Evolutionary conservation across 2,797 vertebrate species (phyloP).

Genomic region (Protosalanx chinensis): DNA sequence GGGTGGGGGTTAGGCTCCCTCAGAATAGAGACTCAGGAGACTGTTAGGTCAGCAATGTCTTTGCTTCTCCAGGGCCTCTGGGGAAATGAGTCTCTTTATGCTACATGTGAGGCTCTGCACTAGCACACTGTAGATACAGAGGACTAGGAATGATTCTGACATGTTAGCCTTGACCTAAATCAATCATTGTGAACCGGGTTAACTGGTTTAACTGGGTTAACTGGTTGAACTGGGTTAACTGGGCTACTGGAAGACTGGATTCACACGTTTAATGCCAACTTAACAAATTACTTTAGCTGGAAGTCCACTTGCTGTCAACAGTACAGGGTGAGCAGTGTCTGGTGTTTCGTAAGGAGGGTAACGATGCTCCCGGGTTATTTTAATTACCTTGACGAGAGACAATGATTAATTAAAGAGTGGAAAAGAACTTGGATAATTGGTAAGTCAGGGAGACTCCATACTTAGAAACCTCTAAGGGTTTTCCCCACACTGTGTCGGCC

Average conservation of each 20-base stretch:
- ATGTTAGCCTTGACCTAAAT: constrained; percentile 9
- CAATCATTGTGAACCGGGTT: constrained; percentile 7
- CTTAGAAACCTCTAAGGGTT: constrained; percentile 32
- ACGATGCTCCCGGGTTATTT: constrained; percentile 46
- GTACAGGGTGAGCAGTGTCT: constrained; percentile 25
- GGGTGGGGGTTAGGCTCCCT: constrained; percentile 48
- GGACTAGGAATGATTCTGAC: constrained; percentile 13
- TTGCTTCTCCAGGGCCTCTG: constrained; percentile 16
- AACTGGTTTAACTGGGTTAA: no score
- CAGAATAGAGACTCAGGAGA: constrained; percentile 41
- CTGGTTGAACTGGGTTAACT: not conserved
- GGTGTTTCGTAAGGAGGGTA: constrained; percentile 33
- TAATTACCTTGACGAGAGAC: constrained; percentile 64
- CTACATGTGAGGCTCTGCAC: not conserved
- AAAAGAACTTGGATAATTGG: constrained; percentile 56
- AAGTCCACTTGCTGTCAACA: not conserved
- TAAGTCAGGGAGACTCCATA: constrained; percentile 37
- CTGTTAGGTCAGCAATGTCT: not conserved
- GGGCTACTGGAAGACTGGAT: not conserved
- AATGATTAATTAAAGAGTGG: constrained; percentile 67
- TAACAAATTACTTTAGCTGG: not conserved
- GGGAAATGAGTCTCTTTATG: constrained; percentile 43
- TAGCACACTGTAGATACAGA: constrained; percentile 6
- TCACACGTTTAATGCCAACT: not conserved
- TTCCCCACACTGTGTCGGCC: not conserved